These are phyloP conservation scores for Propithecus perrieri DNA, from an alignment of 2,797 vertebrate species.

Conservation along the genomic window DNA sequence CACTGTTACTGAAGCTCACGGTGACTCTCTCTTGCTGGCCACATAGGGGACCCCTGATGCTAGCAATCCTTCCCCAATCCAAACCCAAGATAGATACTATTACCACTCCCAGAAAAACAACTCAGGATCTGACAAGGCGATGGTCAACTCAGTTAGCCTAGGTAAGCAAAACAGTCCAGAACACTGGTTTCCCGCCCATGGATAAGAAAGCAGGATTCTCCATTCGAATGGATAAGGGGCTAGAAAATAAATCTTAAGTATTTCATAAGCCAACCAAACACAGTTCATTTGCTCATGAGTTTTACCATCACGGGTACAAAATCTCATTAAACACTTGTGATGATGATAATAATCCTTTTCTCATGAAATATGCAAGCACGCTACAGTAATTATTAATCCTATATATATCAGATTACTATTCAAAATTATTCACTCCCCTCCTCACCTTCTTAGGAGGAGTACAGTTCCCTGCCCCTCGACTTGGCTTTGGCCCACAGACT, in stretches of 20 bases:
- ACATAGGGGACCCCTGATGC: background rate
- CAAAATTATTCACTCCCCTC: background rate
- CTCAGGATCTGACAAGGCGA: background rate
- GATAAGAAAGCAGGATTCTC: background rate
- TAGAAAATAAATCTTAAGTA: slow-evolving; percentile 8
- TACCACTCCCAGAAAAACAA: background rate
- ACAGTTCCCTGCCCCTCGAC: background rate
- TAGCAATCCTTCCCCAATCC: background rate
- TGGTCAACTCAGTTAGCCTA: background rate
- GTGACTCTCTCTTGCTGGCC: background rate
- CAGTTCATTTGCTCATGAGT: background rate
- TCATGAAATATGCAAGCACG: background rate
- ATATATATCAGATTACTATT: background rate
- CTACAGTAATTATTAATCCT: background rate
- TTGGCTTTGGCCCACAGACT: background rate
- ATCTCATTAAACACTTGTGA: background rate
- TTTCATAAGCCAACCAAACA: background rate
- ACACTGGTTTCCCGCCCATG: background rate
- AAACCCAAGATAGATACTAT: background rate
- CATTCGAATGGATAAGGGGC: background rate
- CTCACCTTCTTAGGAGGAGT: background rate
- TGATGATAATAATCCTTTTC: background rate
- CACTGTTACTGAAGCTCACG: background rate
- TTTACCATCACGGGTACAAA: background rate
- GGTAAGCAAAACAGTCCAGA: background rate